Evolutionary conservation across 2,888 invertebrate genomes (phyloP), one percentile per base, ranked within the genome.

Genomic region (Drosophila stalkeri): DNA sequence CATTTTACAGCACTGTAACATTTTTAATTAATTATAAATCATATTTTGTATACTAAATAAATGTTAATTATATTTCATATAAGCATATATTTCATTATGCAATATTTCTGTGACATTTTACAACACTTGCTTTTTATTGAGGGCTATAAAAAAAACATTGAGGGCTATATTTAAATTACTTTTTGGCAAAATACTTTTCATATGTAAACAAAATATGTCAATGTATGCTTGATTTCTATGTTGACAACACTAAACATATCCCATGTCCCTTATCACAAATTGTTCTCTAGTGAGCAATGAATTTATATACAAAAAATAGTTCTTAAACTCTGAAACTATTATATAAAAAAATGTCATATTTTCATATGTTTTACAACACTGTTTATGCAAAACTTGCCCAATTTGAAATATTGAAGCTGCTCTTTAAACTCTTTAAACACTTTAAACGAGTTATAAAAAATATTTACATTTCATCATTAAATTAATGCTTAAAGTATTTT

Each of bases 371-470:
- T 39, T 43, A 4, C 18, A 43, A 43, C 43, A 43, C 43, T 43
- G 43, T 3, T 11, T 18, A 3, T 4, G 18, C 2, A 18, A 43
- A 18, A 0, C 9, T 18, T 9, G 11, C 2, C 18, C 18, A 43
- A 18, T 18, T 4, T 18, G 1, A 43, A 39, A 16, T 12, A 39
- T 39, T 39, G 16, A 5, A 39, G 3, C n/a, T 9, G 3, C 1
- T 8, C 7, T 8, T n/a, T n/a, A n/a, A n/a, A n/a, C n/a, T n/a
- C n/a, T n/a, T 4, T 6, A 12, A 18, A 1, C 0, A 33, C 1
- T 33, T 33, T n/a, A 18, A 31, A 3, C 14, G 27, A 47, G 1
- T 3, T 14, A 14, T 5, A 23, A 8, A 23, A 5, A 7, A 2
- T 3, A 3, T 1, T 14, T 16, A 1, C 8, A 14, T 27, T 3